Base-by-base conservation (phyloP, 2,113 vertebrate genomes). In the Lethenteron camtschaticum region DNA sequence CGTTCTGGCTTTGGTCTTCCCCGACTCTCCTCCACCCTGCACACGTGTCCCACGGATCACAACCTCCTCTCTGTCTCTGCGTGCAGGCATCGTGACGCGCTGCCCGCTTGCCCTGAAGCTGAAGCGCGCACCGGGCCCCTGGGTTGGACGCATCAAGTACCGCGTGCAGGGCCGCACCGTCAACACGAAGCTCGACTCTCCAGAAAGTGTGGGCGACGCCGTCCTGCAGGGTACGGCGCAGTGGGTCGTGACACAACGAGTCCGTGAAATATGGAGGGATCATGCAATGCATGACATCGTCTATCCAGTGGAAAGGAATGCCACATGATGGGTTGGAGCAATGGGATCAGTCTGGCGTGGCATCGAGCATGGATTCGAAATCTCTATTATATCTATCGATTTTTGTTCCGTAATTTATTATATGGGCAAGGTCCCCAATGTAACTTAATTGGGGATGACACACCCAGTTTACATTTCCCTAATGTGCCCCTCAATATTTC, bases 101-200 rank as follows among this genome's bases (percentile, higher is more conserved):
- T 66, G 63, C 20, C 63, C 63, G n/a, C 20, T 66, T 8, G 63
- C 63, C 20, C 20, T 66, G 63, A 66, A 66, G 20, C 63, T 66
- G n/a, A 66, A 66, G 63, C n/a, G 10, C n/a, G n/a, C n/a, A 9
- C n/a, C n/a, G n/a, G n/a, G n/a, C 8, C 8, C 8, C 8, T 66
- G 63, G 63, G 10, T 9, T 16, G n/a, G 63, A 16, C n/a, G 24
- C n/a, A 66, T 66, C 9, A 66, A 66, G 63, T 66, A 66, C 10
- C 8, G 24, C n/a, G 24, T 24, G 24, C n/a, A n/a, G 10, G 63
- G 24, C 8, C n/a, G 63, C n/a, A 9, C 10, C n/a, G 9, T 66
- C 24, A 24, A 66, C 8, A 24, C n/a, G 8, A 24, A 66, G n/a
- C n/a, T 66, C 63, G 24, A 9, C n/a, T 9, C 63, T 16, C 63